These are phyloP conservation scores for Porites lutea DNA, from an alignment of 64 coral and sea anemone species.

Conservation along the genomic window DNA sequence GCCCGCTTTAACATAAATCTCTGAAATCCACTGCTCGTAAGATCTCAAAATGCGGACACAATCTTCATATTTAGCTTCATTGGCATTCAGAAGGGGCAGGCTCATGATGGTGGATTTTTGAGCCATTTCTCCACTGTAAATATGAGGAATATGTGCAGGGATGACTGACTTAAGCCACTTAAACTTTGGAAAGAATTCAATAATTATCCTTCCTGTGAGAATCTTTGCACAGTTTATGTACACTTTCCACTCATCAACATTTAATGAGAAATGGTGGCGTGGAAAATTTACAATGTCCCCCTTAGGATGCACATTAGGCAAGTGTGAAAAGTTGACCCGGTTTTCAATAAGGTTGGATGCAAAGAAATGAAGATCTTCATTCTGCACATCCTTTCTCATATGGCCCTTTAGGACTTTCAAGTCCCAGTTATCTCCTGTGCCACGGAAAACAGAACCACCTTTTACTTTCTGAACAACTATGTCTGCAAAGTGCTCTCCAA, in stretches of 20 bases:
- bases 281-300: slow-evolving; percentile 25
- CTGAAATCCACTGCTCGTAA: slow-evolving; percentile 78
- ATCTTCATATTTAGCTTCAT: slow-evolving; percentile 77
- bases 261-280: slow-evolving; percentile 22
- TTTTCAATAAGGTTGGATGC: slow-evolving; percentile 73
- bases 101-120: slow-evolving; percentile 62
- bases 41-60: slow-evolving; percentile 72
- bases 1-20: slow-evolving; percentile 75
- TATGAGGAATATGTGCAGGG: slow-evolving; percentile 59
- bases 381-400: too few species aligned
- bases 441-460: slow-evolving; percentile 38
- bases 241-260: slow-evolving; percentile 38
- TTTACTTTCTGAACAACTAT: slow-evolving; percentile 39
- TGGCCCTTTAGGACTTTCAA: slow-evolving; percentile 54
- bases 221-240: slow-evolving; percentile 65
- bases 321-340: slow-evolving; percentile 43
- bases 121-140: slow-evolving; percentile 56
- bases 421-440: slow-evolving; percentile 84
- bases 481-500: slow-evolving; percentile 59
- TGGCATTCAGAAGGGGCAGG: slow-evolving; percentile 70
- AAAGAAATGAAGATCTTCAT: slow-evolving; percentile 76
- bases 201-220: slow-evolving; percentile 30
- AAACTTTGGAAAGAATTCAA: slow-evolving; percentile 64
- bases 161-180: slow-evolving; percentile 61
- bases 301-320: slow-evolving; percentile 61